phyloP scores from a whole-genome alignment of 2,888 invertebrate genomes.

The Dichetophora obliterata region DNA sequence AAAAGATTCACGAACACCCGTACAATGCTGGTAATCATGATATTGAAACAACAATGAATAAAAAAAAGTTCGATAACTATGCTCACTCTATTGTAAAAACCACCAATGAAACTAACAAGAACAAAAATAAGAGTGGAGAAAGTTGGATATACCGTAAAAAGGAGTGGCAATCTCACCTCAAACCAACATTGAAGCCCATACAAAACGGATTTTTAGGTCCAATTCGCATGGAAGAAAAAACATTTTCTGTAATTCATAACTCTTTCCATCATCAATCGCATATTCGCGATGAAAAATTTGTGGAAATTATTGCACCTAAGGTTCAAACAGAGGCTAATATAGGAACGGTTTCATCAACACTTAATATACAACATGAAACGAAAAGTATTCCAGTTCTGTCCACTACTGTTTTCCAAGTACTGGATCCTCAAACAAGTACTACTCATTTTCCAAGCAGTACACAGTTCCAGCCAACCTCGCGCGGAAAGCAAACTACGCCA shows the following conservation, averaged over 20 bases:
- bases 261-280: conserved; percentile 49
- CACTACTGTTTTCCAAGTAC: conserved; percentile 61
- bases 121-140: neutral
- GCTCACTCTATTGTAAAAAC: conserved; percentile 43
- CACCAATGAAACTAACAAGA: neutral
- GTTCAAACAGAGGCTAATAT: conserved; percentile 43
- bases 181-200: conserved; percentile 50
- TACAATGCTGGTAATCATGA: conserved; percentile 65
- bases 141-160: neutral
- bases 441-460: conserved; percentile 50
- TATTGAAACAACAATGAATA: conserved; percentile 65
- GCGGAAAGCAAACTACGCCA: neutral
- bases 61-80: conserved; percentile 65
- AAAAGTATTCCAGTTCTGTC: conserved; percentile 3
- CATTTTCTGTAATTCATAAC: conserved; percentile 58
- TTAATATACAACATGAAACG: neutral
- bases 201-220: conserved; percentile 65
- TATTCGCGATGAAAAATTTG: conserved; percentile 58
- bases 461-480: conserved; percentile 36
- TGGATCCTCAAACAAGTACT: conserved; percentile 55
- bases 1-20: neutral
- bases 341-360: conserved; percentile 8
- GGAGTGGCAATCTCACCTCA: neutral
- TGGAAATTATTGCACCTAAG: conserved; percentile 63
- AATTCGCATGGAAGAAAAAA: conserved; percentile 66